Evolutionary conservation across 2,113 vertebrate genomes (phyloP), one percentile per base, ranked within the genome.

Genomic region (Jacana jacana): DNA sequence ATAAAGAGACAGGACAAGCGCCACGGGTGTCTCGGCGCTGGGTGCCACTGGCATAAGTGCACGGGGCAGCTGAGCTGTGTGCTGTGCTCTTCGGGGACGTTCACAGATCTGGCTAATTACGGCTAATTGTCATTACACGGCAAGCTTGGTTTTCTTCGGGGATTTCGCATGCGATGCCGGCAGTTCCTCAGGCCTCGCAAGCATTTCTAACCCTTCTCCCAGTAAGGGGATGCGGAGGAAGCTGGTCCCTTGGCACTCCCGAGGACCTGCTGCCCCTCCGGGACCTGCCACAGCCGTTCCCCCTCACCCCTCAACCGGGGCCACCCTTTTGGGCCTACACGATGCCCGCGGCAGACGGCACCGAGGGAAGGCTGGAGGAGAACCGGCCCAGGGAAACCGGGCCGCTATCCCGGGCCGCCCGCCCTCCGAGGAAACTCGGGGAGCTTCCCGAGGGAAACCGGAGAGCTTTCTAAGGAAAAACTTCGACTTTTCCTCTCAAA

Each of bases 1-100:
- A 9, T 7, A 33, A 30, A 33, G 42, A 8, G 6, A 10, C 31
- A 20, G 4, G 1, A 1, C 39, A 15, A 28, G 40, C 2, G 0
- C 39, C 35, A 12, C 1, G 6, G 27, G 17, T 10, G 6, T 33
- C 10, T 6, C 37, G 10, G 40, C 46, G 5, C 39, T 2, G 1
- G 4, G 61, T 6, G 55, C 54, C 49, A 3, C n/a, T 39, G 4
- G 4, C 13, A 0, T 7, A 7, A 9, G 15, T 35, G 11, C 1
- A 35, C 0, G 7, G 52, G 55, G 42, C 1, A 11, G 16, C 9
- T 2, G 40, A 77, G 80, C 71, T 16, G 31, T 0, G 23, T 2
- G 37, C 4, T 4, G n/a, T 11, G 2, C 48, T 73, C 73, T 44
- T 6, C 6, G 17, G 65, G 60, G 75, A 52, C 4, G 0, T 2